Conservation (phyloP, 2,888 invertebrate species). For the Heliconius erato region DNA sequence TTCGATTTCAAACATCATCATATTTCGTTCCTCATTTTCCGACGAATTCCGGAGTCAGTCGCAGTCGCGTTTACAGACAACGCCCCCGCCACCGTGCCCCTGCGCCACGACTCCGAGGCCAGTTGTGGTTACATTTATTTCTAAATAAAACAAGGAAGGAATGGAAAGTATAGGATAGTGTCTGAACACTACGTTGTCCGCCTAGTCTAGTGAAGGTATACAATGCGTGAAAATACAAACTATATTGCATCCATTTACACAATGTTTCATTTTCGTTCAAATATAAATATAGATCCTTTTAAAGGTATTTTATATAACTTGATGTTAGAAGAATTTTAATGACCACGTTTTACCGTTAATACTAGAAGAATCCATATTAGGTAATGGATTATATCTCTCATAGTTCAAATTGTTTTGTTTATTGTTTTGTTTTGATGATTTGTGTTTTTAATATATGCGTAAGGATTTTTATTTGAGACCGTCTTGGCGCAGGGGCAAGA, state of each 20-base stretch:
- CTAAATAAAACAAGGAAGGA: neutral
- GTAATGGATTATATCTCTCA: neutral
- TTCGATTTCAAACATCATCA: no score
- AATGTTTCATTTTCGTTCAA: neutral
- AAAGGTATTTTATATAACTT: constrained; percentile 1
- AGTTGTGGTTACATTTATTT: neutral
- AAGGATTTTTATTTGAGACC: neutral
- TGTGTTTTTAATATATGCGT: neutral
- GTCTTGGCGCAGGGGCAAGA: no score
- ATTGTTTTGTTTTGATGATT: neutral
- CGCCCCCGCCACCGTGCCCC: no score
- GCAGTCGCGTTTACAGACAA: no score
- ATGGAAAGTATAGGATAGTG: no score
- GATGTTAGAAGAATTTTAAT: constrained; percentile 8
- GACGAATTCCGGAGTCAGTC: no score
- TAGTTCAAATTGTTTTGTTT: constrained; percentile 15
- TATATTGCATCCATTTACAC: neutral
- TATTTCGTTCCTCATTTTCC: no score
- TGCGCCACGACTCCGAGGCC: no score
- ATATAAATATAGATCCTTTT: neutral
- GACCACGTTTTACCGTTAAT: constrained; percentile 14
- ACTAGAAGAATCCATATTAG: neutral
- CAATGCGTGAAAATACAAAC: neutral
- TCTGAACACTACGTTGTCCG: neutral
- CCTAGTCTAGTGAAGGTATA: neutral